Conservation (phyloP, 2,113 vertebrate genomes). For the Psittacus erithacus region DNA sequence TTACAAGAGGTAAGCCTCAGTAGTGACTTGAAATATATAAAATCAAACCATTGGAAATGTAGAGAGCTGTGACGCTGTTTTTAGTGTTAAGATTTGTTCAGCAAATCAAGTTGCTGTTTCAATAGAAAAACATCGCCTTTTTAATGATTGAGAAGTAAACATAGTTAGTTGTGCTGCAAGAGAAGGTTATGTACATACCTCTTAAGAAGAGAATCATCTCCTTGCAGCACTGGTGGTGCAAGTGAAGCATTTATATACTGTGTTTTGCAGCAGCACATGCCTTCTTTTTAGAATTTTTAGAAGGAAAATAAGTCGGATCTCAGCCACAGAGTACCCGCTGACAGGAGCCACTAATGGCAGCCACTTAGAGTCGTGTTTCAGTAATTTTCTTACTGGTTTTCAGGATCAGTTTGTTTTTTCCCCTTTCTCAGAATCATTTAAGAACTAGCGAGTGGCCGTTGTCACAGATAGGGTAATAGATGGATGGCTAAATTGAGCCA, state of each 20-base stretch:
- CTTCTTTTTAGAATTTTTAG: background rate
- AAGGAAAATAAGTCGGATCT: background rate
- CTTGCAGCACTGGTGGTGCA: background rate
- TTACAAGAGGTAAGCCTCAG: background rate
- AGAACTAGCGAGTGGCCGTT: background rate
- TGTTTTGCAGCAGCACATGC: background rate
- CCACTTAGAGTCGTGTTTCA: background rate
- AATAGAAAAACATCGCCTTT: background rate
- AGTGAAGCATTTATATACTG: background rate
- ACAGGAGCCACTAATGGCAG: background rate
- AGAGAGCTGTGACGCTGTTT: background rate
- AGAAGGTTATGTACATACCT: background rate
- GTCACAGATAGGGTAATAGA: background rate
- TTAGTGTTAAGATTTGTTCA: background rate
- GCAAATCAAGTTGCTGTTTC: background rate
- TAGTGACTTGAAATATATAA: background rate
- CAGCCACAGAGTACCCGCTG: background rate
- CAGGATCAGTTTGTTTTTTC: background rate
- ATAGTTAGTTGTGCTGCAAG: background rate
- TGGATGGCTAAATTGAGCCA: background rate
- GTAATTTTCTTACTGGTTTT: rapidly evolving
- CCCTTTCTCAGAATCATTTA: background rate
- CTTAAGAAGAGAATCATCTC: background rate
- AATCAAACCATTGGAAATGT: background rate
- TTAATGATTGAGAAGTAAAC: background rate